Evolutionary conservation across 2,797 vertebrate species (phyloP).

Genomic region (Pseudomugil gertrudae): DNA sequence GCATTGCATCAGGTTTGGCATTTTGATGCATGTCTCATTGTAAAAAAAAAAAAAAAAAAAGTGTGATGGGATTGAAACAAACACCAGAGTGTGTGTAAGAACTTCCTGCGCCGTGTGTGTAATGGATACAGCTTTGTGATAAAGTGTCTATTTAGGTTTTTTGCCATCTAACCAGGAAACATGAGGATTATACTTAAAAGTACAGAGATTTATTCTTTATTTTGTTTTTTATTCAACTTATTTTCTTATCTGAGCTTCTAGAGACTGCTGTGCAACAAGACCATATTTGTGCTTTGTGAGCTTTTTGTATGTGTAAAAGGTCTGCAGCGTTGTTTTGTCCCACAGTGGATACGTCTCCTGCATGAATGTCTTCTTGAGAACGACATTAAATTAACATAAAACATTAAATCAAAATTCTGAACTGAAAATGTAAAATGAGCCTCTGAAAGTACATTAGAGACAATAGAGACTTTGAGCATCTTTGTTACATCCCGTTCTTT

Average conservation of each 20-base stretch:
- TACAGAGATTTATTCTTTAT: neutral
- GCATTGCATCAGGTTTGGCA: conserved; percentile 91
- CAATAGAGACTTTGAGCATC: neutral
- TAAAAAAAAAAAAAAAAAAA: too few species aligned
- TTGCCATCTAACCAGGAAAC: neutral
- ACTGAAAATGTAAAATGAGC: neutral
- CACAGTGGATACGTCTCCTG: too few species aligned
- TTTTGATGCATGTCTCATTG: neutral
- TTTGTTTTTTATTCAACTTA: neutral
- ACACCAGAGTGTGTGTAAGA: neutral
- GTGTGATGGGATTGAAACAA: too few species aligned
- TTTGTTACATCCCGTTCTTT: neutral
- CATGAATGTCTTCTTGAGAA: too few species aligned
- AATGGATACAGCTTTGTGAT: neutral
- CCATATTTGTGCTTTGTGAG: too few species aligned
- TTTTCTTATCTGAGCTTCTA: neutral
- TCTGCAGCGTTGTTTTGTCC: too few species aligned
- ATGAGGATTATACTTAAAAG: neutral
- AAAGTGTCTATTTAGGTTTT: neutral
- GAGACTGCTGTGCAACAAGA: neutral
- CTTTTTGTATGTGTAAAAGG: neutral
- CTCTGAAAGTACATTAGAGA: neutral
- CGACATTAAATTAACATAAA: neutral
- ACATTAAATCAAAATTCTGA: neutral
- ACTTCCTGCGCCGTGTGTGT: neutral